A percentile compares a stretch with the other conserved stretches of the same genome.
phyloP scores from a whole-genome alignment of 37 sponge, comb jelly and placozoan genomes.

The Amphimedon queenslandica region DNA sequence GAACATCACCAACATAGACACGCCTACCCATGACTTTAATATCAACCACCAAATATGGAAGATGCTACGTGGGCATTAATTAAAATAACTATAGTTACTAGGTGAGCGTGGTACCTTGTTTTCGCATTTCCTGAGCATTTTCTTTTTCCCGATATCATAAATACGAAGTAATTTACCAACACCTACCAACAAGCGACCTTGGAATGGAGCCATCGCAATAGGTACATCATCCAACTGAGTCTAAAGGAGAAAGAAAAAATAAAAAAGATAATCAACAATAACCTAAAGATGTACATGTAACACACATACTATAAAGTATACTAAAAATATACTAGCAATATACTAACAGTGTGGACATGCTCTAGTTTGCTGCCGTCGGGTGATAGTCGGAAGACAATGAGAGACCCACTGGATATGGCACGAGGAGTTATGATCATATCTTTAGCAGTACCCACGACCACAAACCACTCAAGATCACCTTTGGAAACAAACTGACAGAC shows the following conservation, averaged over 20 bases:
- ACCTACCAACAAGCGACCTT: constrained; percentile 93
- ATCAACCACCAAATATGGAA: constrained; percentile 87
- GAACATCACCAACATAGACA: constrained; percentile 90
- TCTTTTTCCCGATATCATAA: constrained; percentile 96
- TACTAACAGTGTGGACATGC: constrained; percentile 83
- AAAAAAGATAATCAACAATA: not conserved
- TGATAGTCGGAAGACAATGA: constrained; percentile 67
- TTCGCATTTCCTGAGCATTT: constrained; percentile 97
- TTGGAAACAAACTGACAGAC: constrained; percentile 82
- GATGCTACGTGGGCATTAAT: constrained; percentile 50
- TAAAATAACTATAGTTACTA: not conserved
- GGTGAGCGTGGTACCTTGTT: constrained; percentile 94
- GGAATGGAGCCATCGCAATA: constrained; percentile 80
- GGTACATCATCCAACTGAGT: constrained; percentile 94
- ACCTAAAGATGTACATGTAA: not conserved
- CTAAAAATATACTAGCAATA: not conserved
- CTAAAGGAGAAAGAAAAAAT: constrained; percentile 16
- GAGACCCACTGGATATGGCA: constrained; percentile 69
- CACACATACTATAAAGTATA: not conserved
- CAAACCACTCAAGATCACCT: constrained; percentile 73
- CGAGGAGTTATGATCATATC: constrained; percentile 75
- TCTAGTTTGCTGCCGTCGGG: constrained; percentile 82
- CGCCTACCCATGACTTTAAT: constrained; percentile 75
- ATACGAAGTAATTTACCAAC: constrained; percentile 85
- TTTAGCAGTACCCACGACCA: constrained; percentile 86